Evolutionary conservation across 1,140 invertebrate species (phyloP).

Genomic region (Metopolophium dirhodum): DNA sequence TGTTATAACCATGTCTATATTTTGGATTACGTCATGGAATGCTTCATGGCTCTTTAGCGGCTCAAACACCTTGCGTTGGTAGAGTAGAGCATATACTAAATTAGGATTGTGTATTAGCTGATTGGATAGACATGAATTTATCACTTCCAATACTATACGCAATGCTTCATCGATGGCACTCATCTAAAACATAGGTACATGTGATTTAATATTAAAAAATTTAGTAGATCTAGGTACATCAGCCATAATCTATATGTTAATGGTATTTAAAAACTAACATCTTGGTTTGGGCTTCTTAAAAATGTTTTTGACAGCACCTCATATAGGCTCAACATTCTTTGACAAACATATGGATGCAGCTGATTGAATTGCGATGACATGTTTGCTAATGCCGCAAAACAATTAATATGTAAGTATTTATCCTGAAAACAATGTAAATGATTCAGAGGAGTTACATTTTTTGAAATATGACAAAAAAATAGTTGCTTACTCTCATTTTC

Average conservation of each 20-base stretch:
- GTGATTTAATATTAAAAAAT: not conserved
- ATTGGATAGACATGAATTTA: slow-evolving; percentile 90
- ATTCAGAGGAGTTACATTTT: not conserved
- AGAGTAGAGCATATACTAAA: slow-evolving; percentile 93
- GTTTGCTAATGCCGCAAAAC: slow-evolving; percentile 96
- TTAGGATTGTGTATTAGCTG: slow-evolving; percentile 91
- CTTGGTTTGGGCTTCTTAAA: slow-evolving; percentile 59
- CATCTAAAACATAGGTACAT: slow-evolving; percentile 68
- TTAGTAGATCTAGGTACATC: not conserved
- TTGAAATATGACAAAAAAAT: not conserved
- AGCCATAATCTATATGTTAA: not conserved
- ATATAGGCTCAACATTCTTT: slow-evolving; percentile 87
- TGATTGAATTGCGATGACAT: slow-evolving; percentile 95
- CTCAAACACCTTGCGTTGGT: slow-evolving; percentile 91
- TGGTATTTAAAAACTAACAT: slow-evolving; percentile 56
- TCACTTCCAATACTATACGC: slow-evolving; percentile 93
- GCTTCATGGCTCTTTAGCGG: slow-evolving; percentile 84
- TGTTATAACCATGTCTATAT: slow-evolving; percentile 91
- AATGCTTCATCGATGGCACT: slow-evolving; percentile 96
- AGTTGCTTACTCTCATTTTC: slow-evolving; percentile 79
- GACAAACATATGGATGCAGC: slow-evolving; percentile 95
- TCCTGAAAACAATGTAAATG: slow-evolving; percentile 68
- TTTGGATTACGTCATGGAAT: slow-evolving; percentile 95
- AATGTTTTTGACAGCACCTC: slow-evolving; percentile 80
- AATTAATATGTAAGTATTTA: slow-evolving; percentile 96